Base-by-base conservation (phyloP, 2,113 vertebrate genomes). In the Mobula hypostoma region DNA sequence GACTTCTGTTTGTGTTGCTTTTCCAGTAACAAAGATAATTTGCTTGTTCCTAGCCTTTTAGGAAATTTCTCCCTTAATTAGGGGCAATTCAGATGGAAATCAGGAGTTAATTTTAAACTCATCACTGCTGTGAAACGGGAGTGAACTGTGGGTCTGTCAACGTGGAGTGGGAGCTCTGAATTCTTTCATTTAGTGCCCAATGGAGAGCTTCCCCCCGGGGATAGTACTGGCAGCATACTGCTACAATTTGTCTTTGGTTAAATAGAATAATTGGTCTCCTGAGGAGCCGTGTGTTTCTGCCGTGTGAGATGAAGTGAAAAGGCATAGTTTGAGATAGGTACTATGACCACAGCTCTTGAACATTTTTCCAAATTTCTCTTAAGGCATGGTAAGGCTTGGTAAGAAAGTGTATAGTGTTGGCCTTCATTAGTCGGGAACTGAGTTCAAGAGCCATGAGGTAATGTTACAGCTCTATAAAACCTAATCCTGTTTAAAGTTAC, bases 11-110 rank as follows among this genome's bases (percentile, higher is more conserved):
- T 90, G 2, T n/a, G 32, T 27, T 48, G 19, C 66, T 48, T 56
- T 74, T 48, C 24, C 7, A 76, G 68, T 74, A 32, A 93, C 70
- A 93, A 74, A 14, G 70, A 40, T 74, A 93, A 93, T 93, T 93
- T 93, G 91, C 36, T 70, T 12, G 24, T 14, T 40, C 19, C 36
- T 74, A 40, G 68, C 70, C 68, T 40, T 48, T 93, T 40, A 56
- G 70, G 40, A 93, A 93, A 74, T 74, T 93, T 68, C 32, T 93
- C 91, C 40, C 68, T 74, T 93, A 93, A 93, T 93, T 93, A 93
- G 91, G 91, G 56, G n/a, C 70, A 24, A 56, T 74, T 74, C 68
- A 74, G 15, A 72, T 72, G 70, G 91, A 93, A 93, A 93, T 93
- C 70, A 21, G 6, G 68, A 93, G 91, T 93, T 93, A 93, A 93